Evolutionary conservation across 1,140 invertebrate species (phyloP).

Genomic region (Agrilus planipennis): DNA sequence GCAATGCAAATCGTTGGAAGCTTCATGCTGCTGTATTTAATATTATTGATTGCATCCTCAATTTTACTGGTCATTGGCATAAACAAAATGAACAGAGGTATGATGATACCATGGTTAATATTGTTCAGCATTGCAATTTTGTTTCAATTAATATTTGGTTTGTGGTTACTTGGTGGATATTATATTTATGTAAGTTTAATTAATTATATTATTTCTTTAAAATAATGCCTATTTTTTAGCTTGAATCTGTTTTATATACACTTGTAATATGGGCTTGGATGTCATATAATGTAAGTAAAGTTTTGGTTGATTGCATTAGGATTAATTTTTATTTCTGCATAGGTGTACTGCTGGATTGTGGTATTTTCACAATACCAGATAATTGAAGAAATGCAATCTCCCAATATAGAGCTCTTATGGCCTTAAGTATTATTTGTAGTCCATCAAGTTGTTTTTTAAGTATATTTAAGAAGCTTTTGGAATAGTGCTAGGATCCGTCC

Average conservation of each 20-base stretch:
- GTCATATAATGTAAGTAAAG: slow-evolving; percentile 64
- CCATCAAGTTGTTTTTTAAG: slow-evolving; percentile 6
- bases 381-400: slow-evolving; percentile 64
- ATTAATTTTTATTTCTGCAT: slow-evolving; percentile 31
- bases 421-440: slow-evolving; percentile 36
- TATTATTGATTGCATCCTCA: slow-evolving; percentile 51
- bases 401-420: slow-evolving; percentile 74
- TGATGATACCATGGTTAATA: slow-evolving; percentile 71
- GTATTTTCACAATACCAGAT: slow-evolving; percentile 75
- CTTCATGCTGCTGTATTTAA: slow-evolving; percentile 61
- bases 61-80: slow-evolving; percentile 51
- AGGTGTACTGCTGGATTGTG: slow-evolving; percentile 78
- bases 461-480: too few relatives aligned
- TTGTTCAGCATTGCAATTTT: slow-evolving; percentile 54
- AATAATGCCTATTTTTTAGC: slow-evolving; percentile 40
- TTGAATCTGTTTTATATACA: slow-evolving; percentile 62
- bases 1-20: slow-evolving; percentile 61
- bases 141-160: slow-evolving; percentile 67
- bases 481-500: too few relatives aligned
- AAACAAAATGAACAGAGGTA: slow-evolving; percentile 53
- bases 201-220: slow-evolving; percentile 7
- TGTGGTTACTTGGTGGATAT: slow-evolving; percentile 75
- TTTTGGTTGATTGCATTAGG: neutral
- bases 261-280: slow-evolving; percentile 68
- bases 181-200: slow-evolving; percentile 72